These are phyloP conservation scores for Hetaerina titia DNA, from an alignment of 2,888 invertebrate species.

Conservation along the genomic window DNA sequence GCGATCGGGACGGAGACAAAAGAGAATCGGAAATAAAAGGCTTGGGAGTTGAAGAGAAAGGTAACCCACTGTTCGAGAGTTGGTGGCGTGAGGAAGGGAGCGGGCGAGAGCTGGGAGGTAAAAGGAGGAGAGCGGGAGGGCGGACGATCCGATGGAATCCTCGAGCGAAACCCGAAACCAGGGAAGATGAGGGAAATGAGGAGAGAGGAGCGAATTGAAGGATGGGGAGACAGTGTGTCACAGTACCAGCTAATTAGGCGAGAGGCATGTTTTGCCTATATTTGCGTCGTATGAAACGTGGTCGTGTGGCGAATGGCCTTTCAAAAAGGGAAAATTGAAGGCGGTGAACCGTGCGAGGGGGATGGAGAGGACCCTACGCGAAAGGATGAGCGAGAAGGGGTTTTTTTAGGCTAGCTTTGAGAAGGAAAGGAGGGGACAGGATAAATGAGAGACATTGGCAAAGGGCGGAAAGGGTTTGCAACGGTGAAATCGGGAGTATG, in stretches of 20 bases:
- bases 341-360: not conserved
- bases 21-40: constrained; percentile 24
- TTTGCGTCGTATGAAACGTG: not conserved
- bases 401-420: not conserved
- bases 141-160: not conserved
- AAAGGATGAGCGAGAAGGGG: not conserved
- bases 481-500: not conserved
- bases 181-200: not conserved
- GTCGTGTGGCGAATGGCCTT: not conserved
- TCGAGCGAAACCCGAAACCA: not conserved
- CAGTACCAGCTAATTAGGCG: constrained; percentile 19
- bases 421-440: not conserved
- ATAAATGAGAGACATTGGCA: not conserved
- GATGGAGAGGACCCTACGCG: not conserved
- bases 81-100: not conserved
- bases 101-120: not conserved
- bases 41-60: not conserved
- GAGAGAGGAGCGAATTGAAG: not conserved
- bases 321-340: constrained; percentile 20
- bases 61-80: not conserved
- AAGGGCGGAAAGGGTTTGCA: not conserved
- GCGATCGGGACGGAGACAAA: not conserved
- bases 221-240: not conserved
- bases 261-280: not conserved
- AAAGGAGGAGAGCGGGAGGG: not conserved